Evolutionary conservation across 1,140 invertebrate genomes (phyloP), one percentile per base, ranked within the genome.

Genomic region (Zaprionus tsacasi): DNA sequence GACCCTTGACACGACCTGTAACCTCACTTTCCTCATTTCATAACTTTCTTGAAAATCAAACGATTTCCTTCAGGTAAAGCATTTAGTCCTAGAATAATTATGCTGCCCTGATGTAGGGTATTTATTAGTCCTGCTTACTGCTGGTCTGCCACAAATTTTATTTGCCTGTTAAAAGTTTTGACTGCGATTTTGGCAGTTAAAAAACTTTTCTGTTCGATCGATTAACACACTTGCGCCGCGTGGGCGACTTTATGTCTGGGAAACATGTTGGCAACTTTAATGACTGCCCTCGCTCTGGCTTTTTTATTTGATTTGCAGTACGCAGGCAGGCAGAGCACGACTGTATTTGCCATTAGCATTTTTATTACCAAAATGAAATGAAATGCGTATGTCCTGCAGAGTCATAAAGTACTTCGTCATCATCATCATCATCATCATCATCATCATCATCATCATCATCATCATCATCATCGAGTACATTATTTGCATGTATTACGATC

Each of bases 241-340:
- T 70, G 38, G 11, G 6, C 10, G 27, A 57, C 68, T 74, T 58
- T 30, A 70, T 57, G 71, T 40, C 58, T 45, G 58, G 35, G 50
- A 69, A 60, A 21, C 64, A 73, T 68, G 54, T 59, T 30, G 40
- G 12, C n/a, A 45, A 15, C 48, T 74, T 69, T 74, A 74, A 74
- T 61, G 48, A 74, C 40, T 48, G 38, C 56, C 52, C 59, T 73
- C 40, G 40, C 2, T 43, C 2, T 43, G n/a, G 38, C 13, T 2
- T 21, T 21, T 21, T 21, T 21, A 21, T 21, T 21, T 21, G 21
- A 21, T 40, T 40, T 40, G 38, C 38, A 30, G 27, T 40, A 6
- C 6, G 35, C 21, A 30, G 52, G 38, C 38, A 21, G 21, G 21
- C 21, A 21, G 21, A 15, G n/a, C 30, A 35, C 7, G 30, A 61